phyloP scores from a whole-genome alignment of 2,888 invertebrate species.

The Phymatocera aterrima region DNA sequence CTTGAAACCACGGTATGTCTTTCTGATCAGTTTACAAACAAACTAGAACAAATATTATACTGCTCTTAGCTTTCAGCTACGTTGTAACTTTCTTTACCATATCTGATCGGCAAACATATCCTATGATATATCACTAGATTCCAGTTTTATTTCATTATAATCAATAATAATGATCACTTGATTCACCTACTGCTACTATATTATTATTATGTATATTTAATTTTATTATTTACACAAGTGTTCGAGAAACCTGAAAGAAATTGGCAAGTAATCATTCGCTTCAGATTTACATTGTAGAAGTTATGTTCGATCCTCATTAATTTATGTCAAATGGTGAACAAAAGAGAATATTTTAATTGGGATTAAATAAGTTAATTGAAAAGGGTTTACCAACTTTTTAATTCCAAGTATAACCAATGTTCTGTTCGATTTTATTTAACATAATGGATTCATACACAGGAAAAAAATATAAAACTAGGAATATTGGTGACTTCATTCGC shows the following conservation, averaged over 20 bases:
- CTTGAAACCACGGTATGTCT: neutral
- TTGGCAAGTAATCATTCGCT: too few relatives aligned
- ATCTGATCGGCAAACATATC: neutral
- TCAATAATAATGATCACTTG: slow-evolving; percentile 16
- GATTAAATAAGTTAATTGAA: neutral
- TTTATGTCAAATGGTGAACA: too few relatives aligned
- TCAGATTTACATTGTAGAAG: too few relatives aligned
- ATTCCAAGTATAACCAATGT: neutral
- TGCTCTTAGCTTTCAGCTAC: neutral
- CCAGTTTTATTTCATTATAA: neutral
- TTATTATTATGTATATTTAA: neutral
- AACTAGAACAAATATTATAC: neutral
- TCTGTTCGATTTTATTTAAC: slow-evolving; percentile 12
- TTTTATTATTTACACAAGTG: neutral
- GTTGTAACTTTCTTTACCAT: neutral
- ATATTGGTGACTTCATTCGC: neutral
- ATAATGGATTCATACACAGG: neutral
- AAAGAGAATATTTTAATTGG: neutral
- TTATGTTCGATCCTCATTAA: too few relatives aligned
- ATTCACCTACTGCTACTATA: too few relatives aligned
- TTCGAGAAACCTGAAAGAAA: too few relatives aligned
- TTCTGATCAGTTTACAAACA: neutral
- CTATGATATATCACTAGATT: neutral
- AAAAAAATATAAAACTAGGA: neutral
- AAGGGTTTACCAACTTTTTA: neutral